Evolutionary conservation across 2,797 vertebrate genomes (phyloP).

Genomic region (Aphelocoma californica): DNA sequence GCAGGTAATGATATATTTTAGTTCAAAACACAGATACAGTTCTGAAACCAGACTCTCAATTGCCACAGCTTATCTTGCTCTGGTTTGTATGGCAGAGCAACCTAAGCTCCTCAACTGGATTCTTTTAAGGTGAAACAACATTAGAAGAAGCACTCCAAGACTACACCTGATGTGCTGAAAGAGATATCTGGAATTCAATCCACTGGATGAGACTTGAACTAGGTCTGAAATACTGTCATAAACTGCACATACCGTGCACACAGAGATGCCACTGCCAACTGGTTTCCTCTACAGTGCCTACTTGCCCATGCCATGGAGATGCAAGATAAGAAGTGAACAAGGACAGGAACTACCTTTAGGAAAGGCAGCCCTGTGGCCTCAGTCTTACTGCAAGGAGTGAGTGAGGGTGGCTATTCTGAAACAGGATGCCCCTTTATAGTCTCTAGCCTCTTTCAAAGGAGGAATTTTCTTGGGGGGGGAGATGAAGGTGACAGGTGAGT

Average conservation of each 20-base stretch:
- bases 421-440: neutral
- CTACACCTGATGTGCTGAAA: neutral
- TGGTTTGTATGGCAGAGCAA: neutral
- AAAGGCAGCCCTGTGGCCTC: neutral
- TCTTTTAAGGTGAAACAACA: neutral
- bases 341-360: neutral
- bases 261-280: neutral
- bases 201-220: neutral
- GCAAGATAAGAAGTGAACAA: neutral
- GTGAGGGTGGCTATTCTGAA: neutral
- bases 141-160: neutral
- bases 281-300: neutral
- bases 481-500: neutral
- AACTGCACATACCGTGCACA: neutral
- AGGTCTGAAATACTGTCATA: neutral
- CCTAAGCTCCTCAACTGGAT: neutral
- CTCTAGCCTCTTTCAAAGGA: neutral
- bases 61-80: neutral
- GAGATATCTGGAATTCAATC: neutral
- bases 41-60: neutral
- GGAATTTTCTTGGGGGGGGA: neutral
- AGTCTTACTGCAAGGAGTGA: neutral
- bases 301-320: fast-evolving
- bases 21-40: neutral
- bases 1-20: neutral